Percentiles rank a stretch among this genome's conserved stretches.
Evolutionary conservation across 37 sponge, comb jelly and placozoan genomes (phyloP).

Genomic region (Crambe crambe): DNA sequence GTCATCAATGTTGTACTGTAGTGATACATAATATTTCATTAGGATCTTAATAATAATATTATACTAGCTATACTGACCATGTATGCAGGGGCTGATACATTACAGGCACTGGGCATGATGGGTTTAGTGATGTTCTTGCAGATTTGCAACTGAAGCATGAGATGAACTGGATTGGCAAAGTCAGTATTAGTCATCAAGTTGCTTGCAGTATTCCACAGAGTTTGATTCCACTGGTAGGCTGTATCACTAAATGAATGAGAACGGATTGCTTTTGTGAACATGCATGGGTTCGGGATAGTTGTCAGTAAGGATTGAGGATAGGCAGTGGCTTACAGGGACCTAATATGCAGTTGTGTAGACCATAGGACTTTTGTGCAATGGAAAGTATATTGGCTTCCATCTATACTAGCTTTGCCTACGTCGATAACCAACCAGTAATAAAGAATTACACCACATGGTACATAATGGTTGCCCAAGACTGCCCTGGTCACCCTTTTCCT

Average conservation of each 20-base stretch:
- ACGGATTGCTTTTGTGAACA: too few relatives aligned
- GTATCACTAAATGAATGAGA: constrained; percentile 16
- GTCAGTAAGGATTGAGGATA: too few relatives aligned
- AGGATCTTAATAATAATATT: neutral
- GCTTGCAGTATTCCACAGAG: constrained; percentile 24
- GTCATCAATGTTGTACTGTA: neutral
- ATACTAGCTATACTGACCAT: constrained; percentile 37
- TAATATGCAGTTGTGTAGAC: too few relatives aligned
- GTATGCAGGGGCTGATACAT: constrained; percentile 41
- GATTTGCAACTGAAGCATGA: constrained; percentile 44
- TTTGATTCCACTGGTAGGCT: constrained; percentile 39
- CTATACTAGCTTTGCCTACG: too few relatives aligned
- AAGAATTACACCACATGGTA: too few relatives aligned
- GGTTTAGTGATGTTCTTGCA: constrained; percentile 52
- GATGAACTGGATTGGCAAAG: constrained; percentile 23
- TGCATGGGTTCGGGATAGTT: too few relatives aligned
- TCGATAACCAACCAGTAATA: too few relatives aligned
- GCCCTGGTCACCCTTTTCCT: too few relatives aligned
- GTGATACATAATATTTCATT: neutral
- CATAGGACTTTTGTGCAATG: too few relatives aligned
- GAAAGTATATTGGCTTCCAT: too few relatives aligned
- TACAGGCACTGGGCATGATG: constrained; percentile 26
- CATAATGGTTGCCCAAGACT: too few relatives aligned
- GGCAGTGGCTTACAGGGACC: too few relatives aligned
- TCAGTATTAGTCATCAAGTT: constrained; percentile 39